phyloP scores from a whole-genome alignment of 2,797 vertebrate species.

The Pogonophryne albipinna region DNA sequence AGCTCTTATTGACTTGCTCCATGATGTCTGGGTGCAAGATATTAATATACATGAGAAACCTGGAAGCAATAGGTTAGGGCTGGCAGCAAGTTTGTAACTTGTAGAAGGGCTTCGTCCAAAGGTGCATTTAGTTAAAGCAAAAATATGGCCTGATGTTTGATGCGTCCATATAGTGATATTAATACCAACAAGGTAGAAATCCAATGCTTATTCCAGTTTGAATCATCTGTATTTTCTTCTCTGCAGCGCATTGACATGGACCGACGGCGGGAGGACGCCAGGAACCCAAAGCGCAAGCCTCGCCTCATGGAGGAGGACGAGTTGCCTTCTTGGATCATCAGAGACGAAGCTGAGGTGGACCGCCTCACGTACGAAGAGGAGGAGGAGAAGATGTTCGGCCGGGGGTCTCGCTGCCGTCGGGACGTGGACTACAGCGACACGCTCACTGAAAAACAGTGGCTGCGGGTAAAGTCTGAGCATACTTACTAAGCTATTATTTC shows the following conservation, averaged over 20 bases:
- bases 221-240: background rate
- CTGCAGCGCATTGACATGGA: slow-evolving; percentile 97
- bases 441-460: slow-evolving; percentile 98
- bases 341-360: slow-evolving; percentile 97
- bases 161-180: background rate
- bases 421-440: slow-evolving; percentile 98
- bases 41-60: background rate
- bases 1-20: background rate
- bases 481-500: background rate
- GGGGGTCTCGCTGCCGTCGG: slow-evolving; percentile 94
- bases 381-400: slow-evolving; percentile 96
- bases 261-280: slow-evolving; percentile 93
- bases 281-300: slow-evolving; percentile 96
- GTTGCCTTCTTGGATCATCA: slow-evolving; percentile 97
- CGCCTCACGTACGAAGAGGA: slow-evolving; percentile 97
- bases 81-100: background rate
- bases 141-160: background rate
- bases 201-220: background rate
- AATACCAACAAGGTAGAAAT: background rate
- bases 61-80: no score
- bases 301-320: slow-evolving; percentile 98
- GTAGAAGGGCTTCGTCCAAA: no score
- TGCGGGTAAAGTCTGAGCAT: slow-evolving; percentile 86
- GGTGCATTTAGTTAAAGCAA: background rate
- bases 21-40: background rate